Evolutionary conservation across 2,113 vertebrate genomes (phyloP), one percentile per base, ranked within the genome.

Genomic region (Enhydra lutris): DNA sequence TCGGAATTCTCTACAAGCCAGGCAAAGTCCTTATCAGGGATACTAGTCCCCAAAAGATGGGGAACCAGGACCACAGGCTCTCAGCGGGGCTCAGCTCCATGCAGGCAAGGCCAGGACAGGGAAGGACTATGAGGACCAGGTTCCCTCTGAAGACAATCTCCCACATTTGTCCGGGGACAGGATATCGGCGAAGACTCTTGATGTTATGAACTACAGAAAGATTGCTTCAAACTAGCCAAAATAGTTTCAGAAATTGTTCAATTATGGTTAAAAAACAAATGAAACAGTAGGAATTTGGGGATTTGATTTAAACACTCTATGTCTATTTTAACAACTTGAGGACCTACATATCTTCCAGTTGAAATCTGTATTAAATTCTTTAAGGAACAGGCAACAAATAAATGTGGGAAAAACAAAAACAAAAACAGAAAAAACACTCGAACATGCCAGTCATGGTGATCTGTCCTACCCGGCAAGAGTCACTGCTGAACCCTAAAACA

Each of bases 121-220:
- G 61, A 29, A n/a, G 59, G n/a, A 2, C 14, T 0, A 2, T 0
- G 47, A 29, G 29, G 0, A 3, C n/a, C 4, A 3, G 82, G 26
- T 29, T 14, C 31, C 31, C 5, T 39, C 10, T 7, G 21, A 76
- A n/a, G 26, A 29, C 7, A 2, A 36, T 1, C 2, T 2, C 14
- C 11, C 55, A 3, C 4, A 11, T 21, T 21, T 23, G 50, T 13
- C 59, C 61, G 7, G 36, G 34, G 10, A 36, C 0, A 20, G 34
- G 26, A 3, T 1, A 23, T 24, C 36, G 6, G 11, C 24, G 6
- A 39, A 34, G 52, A 76, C 39, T 14, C 31, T 39, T 36, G 4
- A 6, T 1, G 9, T 2, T 36, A 39, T 24, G 42, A 69, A 4
- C 6, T 36, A 34, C 7, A n/a, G 15, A 71, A 34, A 50, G 23